Evolutionary conservation across 2,113 vertebrate species (phyloP).

Genomic region (Clarias magur): DNA sequence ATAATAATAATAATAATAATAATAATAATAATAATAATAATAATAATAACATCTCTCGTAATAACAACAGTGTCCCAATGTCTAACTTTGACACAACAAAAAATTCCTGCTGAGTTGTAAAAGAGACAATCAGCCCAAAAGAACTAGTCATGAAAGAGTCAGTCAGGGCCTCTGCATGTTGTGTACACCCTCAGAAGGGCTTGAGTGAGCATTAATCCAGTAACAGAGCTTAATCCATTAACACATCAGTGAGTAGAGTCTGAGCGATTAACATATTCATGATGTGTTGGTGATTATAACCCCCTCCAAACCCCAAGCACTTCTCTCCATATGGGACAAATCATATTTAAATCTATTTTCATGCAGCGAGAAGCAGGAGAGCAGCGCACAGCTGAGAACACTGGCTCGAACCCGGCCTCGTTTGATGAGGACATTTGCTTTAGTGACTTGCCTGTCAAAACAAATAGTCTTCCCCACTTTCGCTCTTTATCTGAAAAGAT

Average conservation of each 20-base stretch:
- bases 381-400: slow-evolving; percentile 48
- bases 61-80: too few relatives aligned
- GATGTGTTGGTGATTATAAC: slow-evolving; percentile 44
- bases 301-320: slow-evolving; percentile 15
- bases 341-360: slow-evolving; percentile 59
- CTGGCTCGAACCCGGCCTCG: slow-evolving; percentile 21
- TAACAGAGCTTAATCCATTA: slow-evolving; percentile 29
- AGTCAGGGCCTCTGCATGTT: too few relatives aligned
- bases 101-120: too few relatives aligned
- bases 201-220: slow-evolving; percentile 20
- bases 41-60: too few relatives aligned
- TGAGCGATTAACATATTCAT: slow-evolving; percentile 50
- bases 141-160: not conserved
- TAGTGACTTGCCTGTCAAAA: slow-evolving; percentile 52
- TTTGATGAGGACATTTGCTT: slow-evolving; percentile 54
- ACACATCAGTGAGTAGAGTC: slow-evolving; percentile 33
- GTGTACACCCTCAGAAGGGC: not conserved
- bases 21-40: too few relatives aligned
- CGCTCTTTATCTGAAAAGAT: not conserved
- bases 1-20: too few relatives aligned
- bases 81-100: too few relatives aligned
- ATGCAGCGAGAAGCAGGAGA: slow-evolving; percentile 42
- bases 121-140: not conserved
- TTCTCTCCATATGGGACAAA: slow-evolving; percentile 41
- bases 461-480: slow-evolving; percentile 24